These are phyloP conservation scores for Sphaeramia orbicularis DNA, from an alignment of 2,797 vertebrate genomes.

Conservation along the genomic window DNA sequence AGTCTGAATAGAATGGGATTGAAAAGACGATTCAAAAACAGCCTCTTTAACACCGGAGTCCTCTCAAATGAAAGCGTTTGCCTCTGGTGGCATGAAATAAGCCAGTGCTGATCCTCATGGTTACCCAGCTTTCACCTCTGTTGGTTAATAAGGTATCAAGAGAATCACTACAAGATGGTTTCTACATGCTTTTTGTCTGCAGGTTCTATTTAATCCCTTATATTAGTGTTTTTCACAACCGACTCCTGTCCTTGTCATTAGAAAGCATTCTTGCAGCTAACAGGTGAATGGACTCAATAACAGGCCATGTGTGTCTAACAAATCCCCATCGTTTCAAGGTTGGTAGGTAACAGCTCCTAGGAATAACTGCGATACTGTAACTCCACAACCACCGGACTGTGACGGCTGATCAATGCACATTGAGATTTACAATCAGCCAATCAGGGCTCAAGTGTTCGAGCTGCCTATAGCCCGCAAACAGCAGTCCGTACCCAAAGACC, in stretches of 20 bases:
- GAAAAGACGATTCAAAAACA: conserved; percentile 25
- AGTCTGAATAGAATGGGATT: conserved; percentile 18
- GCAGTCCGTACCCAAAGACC: too few relatives aligned
- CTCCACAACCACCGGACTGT: background rate
- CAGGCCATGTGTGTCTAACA: background rate
- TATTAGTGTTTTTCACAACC: conserved; percentile 18
- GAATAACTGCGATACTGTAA: background rate
- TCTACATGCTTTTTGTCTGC: background rate
- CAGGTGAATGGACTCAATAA: conserved; percentile 10
- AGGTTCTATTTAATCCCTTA: conserved; percentile 1
- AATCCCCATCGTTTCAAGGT: conserved; percentile 29
- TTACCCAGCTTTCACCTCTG: background rate
- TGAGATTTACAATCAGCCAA: too few relatives aligned
- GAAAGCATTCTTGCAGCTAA: conserved; percentile 2
- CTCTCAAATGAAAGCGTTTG: conserved; percentile 10
- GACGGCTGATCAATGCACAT: background rate
- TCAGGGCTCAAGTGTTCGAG: too few relatives aligned
- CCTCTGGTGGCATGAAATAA: conserved; percentile 6
- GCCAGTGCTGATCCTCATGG: conserved; percentile 5
- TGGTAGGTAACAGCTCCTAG: background rate
- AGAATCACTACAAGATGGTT: background rate
- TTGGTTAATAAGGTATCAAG: conserved; percentile 2
- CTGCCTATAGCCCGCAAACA: too few relatives aligned
- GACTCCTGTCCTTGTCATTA: conserved; percentile 9
- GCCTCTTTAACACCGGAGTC: conserved; percentile 19